Evolutionary conservation across 2,113 vertebrate species (phyloP), one percentile per base, ranked within the genome.

Genomic region (Ginglymostoma cirratum): DNA sequence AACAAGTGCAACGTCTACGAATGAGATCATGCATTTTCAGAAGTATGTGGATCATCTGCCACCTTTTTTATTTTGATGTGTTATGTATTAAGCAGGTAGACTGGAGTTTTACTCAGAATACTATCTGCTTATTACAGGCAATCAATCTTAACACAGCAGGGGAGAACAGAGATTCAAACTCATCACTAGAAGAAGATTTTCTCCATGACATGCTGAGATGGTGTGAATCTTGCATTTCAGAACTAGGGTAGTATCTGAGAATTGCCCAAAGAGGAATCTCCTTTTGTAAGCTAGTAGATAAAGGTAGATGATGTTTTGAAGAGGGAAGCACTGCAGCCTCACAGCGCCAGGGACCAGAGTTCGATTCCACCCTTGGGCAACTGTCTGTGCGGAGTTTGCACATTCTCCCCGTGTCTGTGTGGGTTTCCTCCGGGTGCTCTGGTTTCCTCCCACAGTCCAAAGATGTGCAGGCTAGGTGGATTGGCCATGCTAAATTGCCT

Each of bases 121-220:
- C 3, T 70, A 45, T 42, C 66, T 72, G 69, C 94, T 95, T 76
- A 95, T 76, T 52, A 95, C 94, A 95, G 19, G 38, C 93, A 94
- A 94, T 94, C 93, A 95, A 95, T 95, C 94, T 72, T 95, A 95
- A 95, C 94, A 95, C 24, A 38, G 69, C 94, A 72, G 94, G 45
- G 27, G 67, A 94, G 93, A 94, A 45, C 10, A 45, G 24, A 95
- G 42, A 72, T 48, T 95, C 72, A 48, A 95, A 76, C 24, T 95
- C 12, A 72, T 52, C 94, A 45, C 24, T 72, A 45, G 24, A 30
- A 72, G 27, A 30, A 72, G 27, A 19, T 24, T 30, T 95, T 70
- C 42, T 95, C 94, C 7, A 72, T 52, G 45, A 12, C 42, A 19
- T 17, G 42, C 27, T 45, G 69, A 72, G 38, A 52, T 72, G 2